Percentiles rank a stretch among this genome's conserved stretches.
These are phyloP conservation scores for Conomelus anceps DNA, from an alignment of 2,888 invertebrate genomes.

Conservation along the genomic window DNA sequence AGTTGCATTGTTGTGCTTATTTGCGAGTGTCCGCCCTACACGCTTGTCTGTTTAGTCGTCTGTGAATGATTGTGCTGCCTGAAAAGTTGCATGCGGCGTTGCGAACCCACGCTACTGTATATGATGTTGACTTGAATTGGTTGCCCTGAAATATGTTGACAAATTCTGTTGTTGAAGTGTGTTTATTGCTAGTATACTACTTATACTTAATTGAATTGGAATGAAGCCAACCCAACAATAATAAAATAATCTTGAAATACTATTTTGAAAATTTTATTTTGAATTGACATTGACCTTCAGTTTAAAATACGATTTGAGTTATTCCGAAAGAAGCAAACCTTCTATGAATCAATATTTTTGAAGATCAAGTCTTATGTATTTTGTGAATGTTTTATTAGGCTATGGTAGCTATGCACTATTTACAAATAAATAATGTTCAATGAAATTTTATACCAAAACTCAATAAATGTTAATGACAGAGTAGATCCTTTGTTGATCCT, in stretches of 20 bases:
- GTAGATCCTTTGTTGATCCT: too few species aligned
- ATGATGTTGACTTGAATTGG: background rate
- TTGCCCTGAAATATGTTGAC: background rate
- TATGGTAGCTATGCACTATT: too few species aligned
- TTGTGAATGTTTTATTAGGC: too few species aligned
- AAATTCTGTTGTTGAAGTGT: background rate
- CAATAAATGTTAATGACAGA: too few species aligned
- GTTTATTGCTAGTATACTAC: background rate
- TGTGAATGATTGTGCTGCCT: background rate
- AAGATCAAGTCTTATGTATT: too few species aligned
- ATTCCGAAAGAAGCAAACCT: too few species aligned
- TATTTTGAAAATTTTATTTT: background rate
- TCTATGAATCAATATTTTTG: too few species aligned
- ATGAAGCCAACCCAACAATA: background rate
- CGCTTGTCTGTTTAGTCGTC: background rate
- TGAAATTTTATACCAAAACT: too few species aligned
- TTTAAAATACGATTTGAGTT: too few species aligned
- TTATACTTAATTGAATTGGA: background rate
- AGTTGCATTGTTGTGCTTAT: background rate
- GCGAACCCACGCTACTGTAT: background rate
- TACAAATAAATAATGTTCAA: too few species aligned
- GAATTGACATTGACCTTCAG: too few species aligned
- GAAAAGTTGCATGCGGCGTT: background rate
- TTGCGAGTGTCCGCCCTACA: background rate
- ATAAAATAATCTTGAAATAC: background rate